Evolutionary conservation across 2,113 vertebrate species (phyloP), one percentile per base, ranked within the genome.

Genomic region (Choloepus hoffmanni): DNA sequence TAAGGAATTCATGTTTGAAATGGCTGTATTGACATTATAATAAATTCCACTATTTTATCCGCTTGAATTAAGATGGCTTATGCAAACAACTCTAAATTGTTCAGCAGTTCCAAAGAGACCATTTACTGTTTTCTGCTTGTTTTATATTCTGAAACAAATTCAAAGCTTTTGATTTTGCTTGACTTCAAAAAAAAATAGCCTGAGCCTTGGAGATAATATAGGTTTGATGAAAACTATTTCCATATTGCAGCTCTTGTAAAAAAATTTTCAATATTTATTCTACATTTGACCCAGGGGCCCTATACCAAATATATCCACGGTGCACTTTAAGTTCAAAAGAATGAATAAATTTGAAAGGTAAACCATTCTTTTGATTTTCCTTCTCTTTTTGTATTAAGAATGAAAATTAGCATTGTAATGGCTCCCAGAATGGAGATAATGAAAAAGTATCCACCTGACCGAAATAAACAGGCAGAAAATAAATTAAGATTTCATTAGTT

Each of bases 141-240:
- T 98, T 98, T 98, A 98, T 96, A 94, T 98, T 98, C 97, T 98
- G 96, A 96, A 98, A 96, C 91, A 96, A 97, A 88, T 98, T 98
- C 98, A 98, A 95, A 93, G 97, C 97, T 98, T 97, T 98, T 97
- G 96, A 95, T 92, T 98, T 98, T 1, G 0, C 86, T 98, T 97
- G 83, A 95, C 96, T 95, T 96, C 43, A 23, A 60, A 60, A 60
- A 60, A 60, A 90, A 97, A 93, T 97, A 98, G 85, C 92, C 96
- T 97, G 96, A 98, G 96, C 94, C 96, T 97, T 98, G 96, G 98
- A 98, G 98, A 97, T 98, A 98, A 97, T 98, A 95, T 85, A 97
- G 88, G 90, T 98, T 95, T 98, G 97, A 97, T 98, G 96, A 98
- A 98, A 96, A 94, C 65, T 77, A 98, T 98, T 98, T 98, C 96